These are phyloP conservation scores for Pelvicachromis taeniatus DNA, from an alignment of 2,113 vertebrate species.

Conservation along the genomic window DNA sequence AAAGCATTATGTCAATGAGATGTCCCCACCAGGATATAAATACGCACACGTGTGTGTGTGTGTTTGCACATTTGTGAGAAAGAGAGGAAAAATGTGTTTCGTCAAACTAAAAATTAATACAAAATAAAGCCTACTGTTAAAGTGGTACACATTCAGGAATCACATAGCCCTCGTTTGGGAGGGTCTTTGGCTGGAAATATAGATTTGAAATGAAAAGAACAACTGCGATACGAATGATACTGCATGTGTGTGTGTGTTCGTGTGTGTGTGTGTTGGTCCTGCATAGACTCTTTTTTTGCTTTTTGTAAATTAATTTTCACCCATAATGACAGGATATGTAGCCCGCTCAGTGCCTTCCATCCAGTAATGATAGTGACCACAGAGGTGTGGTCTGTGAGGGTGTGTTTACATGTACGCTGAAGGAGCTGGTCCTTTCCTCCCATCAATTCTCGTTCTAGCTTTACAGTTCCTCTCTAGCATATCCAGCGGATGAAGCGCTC, in stretches of 20 bases:
- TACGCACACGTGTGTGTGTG: not conserved
- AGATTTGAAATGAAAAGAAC: slow-evolving; percentile 29
- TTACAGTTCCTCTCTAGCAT: slow-evolving; percentile 68
- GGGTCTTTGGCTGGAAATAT: slow-evolving; percentile 33
- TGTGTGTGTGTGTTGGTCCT: not conserved
- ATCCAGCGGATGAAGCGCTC: slow-evolving; percentile 89
- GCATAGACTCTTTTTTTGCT: not conserved
- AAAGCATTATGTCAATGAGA: too few species aligned
- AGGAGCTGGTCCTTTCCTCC: slow-evolving; percentile 23
- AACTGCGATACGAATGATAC: not conserved
- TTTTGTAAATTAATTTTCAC: not conserved
- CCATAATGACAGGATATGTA: not conserved
- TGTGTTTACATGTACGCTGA: slow-evolving; percentile 26
- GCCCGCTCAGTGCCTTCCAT: slow-evolving; percentile 27
- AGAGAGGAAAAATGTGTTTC: not conserved
- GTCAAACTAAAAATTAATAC: not conserved
- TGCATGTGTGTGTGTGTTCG: not conserved
- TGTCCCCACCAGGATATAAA: too few species aligned
- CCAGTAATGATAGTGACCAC: slow-evolving; percentile 17
- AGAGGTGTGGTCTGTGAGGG: slow-evolving; percentile 2
- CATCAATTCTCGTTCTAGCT: slow-evolving; percentile 28
- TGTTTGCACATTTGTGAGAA: not conserved
- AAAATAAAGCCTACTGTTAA: slow-evolving; percentile 17
- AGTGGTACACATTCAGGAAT: slow-evolving; percentile 51
- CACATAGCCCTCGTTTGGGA: slow-evolving; percentile 7